Conservation (phyloP, 2,888 invertebrate species). For the Baronia brevicornis region DNA sequence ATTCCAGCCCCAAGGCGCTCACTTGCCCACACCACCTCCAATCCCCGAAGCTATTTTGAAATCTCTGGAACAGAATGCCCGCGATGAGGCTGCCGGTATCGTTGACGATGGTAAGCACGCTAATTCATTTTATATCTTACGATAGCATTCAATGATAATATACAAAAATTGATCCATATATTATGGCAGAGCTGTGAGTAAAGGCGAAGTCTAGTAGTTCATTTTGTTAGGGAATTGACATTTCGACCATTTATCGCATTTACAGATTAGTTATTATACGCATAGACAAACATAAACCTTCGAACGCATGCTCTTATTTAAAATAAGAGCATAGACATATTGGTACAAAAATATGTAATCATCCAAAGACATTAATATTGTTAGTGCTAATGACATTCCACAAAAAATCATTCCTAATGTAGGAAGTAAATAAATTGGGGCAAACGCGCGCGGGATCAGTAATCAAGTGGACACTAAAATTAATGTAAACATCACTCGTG, state of each 20-base stretch:
- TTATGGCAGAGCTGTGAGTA: conserved; percentile 1
- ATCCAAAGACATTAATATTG: too few relatives aligned
- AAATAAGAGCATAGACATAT: too few relatives aligned
- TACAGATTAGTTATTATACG: conserved; percentile 10
- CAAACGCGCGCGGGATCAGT: not conserved
- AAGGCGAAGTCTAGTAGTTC: too few relatives aligned
- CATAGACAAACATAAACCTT: not conserved
- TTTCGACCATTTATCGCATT: conserved; percentile 2
- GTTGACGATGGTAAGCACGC: conserved; percentile 62
- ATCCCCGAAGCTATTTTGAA: conserved; percentile 68
- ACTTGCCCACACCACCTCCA: conserved; percentile 66
- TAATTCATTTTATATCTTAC: conserved; percentile 1
- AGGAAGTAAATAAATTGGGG: conserved; percentile 1
- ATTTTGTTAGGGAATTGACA: conserved; percentile 6
- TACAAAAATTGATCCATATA: not conserved
- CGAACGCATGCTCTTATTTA: too few relatives aligned
- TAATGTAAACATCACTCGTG: conserved; percentile 7
- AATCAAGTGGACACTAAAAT: conserved; percentile 11
- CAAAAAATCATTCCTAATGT: not conserved
- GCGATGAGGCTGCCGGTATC: conserved; percentile 68
- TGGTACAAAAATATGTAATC: too few relatives aligned
- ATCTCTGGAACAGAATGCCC: conserved; percentile 66
- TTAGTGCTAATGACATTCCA: not conserved
- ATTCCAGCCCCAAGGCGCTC: conserved; percentile 62
- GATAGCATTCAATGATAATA: too few relatives aligned